Percentiles rank a stretch among this genome's conserved stretches.
Conservation (phyloP, 2,888 invertebrate genomes). For the Cosmorhoe ocellata region DNA sequence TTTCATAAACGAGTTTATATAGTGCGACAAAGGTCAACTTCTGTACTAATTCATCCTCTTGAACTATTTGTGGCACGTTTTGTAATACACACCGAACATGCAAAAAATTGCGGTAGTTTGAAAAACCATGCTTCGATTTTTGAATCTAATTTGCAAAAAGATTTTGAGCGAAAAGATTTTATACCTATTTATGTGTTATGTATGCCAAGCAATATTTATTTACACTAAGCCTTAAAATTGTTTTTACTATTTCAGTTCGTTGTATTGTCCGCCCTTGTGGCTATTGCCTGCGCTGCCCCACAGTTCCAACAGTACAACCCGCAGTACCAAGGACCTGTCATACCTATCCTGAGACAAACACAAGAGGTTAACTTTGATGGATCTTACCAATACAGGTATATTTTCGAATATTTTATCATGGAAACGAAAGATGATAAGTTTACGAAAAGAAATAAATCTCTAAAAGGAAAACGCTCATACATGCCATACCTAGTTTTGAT, state of each 20-base stretch:
- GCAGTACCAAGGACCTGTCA: conserved; percentile 59
- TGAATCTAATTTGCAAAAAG: neutral
- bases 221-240: too few relatives aligned
- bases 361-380: conserved; percentile 83
- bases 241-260: conserved; percentile 57
- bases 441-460: too few relatives aligned
- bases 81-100: conserved; percentile 21
- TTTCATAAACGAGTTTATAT: conserved; percentile 34
- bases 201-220: too few relatives aligned
- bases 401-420: neutral
- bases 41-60: conserved; percentile 26
- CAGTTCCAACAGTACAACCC: conserved; percentile 55
- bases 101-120: conserved; percentile 9
- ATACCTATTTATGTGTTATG: too few relatives aligned
- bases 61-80: conserved; percentile 28
- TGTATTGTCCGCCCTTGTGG: conserved; percentile 62
- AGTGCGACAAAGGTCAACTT: conserved; percentile 33
- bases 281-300: conserved; percentile 64
- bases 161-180: neutral
- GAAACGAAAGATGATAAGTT: too few relatives aligned
- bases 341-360: conserved; percentile 83
- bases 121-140: neutral
- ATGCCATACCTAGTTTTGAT: too few relatives aligned
- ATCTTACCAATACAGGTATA: conserved; percentile 84
- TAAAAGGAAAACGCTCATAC: too few relatives aligned